Evolutionary conservation across 2,797 vertebrate genomes (phyloP), one percentile per base, ranked within the genome.

Genomic region (Hyperoplus lanceolatus): DNA sequence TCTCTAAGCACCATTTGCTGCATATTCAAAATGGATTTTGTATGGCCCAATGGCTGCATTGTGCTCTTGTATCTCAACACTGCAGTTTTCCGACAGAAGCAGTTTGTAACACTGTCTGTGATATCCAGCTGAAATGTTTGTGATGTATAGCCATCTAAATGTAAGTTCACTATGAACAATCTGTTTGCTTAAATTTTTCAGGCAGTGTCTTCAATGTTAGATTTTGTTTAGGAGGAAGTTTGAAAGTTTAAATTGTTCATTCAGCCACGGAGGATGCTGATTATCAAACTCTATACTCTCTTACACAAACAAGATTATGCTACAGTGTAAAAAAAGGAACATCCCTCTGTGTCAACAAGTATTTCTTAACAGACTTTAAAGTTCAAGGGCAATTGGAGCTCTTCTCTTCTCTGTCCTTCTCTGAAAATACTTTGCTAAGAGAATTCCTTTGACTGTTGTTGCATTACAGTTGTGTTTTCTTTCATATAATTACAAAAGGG

Each of bases 51-150:
- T 18, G 48, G 54, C 21, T 54, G 48, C 45, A 38, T 18, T 62
- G 59, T 72, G 78, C 38, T 66, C 54, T 41, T 55, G 70, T 48
- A 66, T 80, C 58, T 85, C 75, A 66, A 57, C 53, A 51, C 56
- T 58, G 72, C 56, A 71, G 50, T 67, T 9, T 8, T 77, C 53
- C 51, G 54, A 55, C 58, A 53, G 6, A 58, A 62, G 68, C 62
- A 53, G 12, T 71, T 14, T 60, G 38, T 21, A 64, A 72, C 21
- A 39, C 43, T 6, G 43, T 50, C 38, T 49, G 56, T 63, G 64
- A 69, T n/a, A 10, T 70, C 73, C 57, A 73, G 63, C 75, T 70
- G 45, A 58, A 64, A 68, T 59, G 68, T 64, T 70, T 4, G 18
- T 12, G 38, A 41, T 29, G 6, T 68, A 29, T 51, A 11, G 46